These are phyloP conservation scores for Stenodema calcarata DNA, from an alignment of 2,888 invertebrate species.

Conservation along the genomic window DNA sequence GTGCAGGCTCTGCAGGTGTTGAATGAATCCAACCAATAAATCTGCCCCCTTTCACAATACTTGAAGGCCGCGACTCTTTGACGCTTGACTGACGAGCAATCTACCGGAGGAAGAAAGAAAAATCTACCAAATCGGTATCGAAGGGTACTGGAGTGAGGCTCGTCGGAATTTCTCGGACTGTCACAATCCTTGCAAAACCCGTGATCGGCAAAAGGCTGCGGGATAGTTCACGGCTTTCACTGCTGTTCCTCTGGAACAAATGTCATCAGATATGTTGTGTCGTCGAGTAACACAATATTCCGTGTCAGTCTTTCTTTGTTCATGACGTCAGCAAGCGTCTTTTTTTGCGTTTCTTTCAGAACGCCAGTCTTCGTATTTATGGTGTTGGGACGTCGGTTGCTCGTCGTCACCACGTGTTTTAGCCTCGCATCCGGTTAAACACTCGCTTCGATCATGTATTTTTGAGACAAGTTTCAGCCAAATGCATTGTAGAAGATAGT, in stretches of 20 bases:
- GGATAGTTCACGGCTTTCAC: neutral
- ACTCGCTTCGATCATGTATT: neutral
- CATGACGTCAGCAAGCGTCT: neutral
- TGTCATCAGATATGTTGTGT: neutral
- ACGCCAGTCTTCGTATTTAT: neutral
- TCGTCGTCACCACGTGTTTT: neutral
- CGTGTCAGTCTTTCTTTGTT: neutral
- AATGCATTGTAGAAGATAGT: too few relatives aligned
- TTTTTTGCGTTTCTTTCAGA: neutral
- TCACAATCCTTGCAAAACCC: neutral
- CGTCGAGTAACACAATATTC: neutral
- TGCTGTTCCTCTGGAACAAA: neutral
- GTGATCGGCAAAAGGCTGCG: neutral
- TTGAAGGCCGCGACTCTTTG: too few relatives aligned
- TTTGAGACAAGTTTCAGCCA: too few relatives aligned
- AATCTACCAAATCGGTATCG: neutral
- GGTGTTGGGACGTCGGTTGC: too few relatives aligned
- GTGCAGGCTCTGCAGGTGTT: too few relatives aligned
- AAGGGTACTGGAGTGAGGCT: neutral
- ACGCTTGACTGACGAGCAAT: too few relatives aligned
- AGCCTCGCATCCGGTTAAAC: neutral
- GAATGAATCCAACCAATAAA: too few relatives aligned
- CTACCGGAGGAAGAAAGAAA: neutral
- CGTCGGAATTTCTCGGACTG: neutral
- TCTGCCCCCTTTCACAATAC: too few relatives aligned